Evolutionary conservation across 2,888 invertebrate species (phyloP), one percentile per base, ranked within the genome.

Genomic region (Alloplasta piceator): DNA sequence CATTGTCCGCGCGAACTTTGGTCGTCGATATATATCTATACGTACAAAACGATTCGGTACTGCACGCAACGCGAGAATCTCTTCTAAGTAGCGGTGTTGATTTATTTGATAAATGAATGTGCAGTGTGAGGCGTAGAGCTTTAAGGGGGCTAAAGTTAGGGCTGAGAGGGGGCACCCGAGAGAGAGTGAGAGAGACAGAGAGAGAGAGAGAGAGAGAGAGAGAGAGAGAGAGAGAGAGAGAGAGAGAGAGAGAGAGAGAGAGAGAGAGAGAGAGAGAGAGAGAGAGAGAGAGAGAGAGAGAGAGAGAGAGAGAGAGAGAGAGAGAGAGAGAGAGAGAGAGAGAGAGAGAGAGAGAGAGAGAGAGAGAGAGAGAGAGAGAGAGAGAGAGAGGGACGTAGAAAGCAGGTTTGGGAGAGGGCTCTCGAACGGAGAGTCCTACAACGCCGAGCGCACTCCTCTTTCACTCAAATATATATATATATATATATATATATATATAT

Each of bases 371-470:
- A 26, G 73, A 73, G n/a, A n/a, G n/a, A n/a, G 80, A 64, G 80
- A 67, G 60, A 55, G 74, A 46, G 68, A 64, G 75, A n/a, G n/a
- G n/a, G 26, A 26, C 3, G 26, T 26, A 26, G 26, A 26, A 26
- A 26, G 26, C 26, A 76, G 84, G 85, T 85, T 88, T 84, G 87
- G 87, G 87, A 89, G 89, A 89, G 89, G 87, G 89, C 90, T 90
- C 90, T 91, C 89, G 89, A 91, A 80, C 89, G 86, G 89, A 91
- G 91, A 89, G 91, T 91, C 90, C 91, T 91, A 91, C 90, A 91
- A 89, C 89, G 89, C 87, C 87, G 89, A 89, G 88, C 89, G 89
- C 89, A 88, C 89, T 90, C 88, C 89, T 89, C 88, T 88, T 90
- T 89, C 86, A 84, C 86, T 77, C 77, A 41, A 14, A 52, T 39